A percentile compares a stretch with the other conserved stretches of the same genome.
Conservation (phyloP, 2,888 invertebrate species). For the Ectemnius lituratus region DNA sequence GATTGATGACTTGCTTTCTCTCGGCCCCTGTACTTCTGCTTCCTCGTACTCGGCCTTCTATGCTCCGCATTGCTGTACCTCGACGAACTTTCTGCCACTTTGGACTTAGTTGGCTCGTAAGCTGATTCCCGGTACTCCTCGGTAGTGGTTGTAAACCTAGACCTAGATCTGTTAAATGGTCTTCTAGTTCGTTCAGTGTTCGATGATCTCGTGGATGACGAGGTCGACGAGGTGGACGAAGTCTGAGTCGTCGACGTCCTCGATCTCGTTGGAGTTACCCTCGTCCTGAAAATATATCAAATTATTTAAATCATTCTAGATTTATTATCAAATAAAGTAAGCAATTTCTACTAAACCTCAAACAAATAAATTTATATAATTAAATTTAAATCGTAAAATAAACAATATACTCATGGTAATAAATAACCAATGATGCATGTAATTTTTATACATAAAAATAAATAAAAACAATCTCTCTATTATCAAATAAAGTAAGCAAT, state of each 20-base stretch:
- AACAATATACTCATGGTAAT: too few relatives aligned
- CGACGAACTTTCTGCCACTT: constrained; percentile 63
- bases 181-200: constrained; percentile 66
- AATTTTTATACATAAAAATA: too few relatives aligned
- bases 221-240: neutral
- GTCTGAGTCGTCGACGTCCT: constrained; percentile 66
- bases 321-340: neutral
- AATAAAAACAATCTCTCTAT: neutral
- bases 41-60: constrained; percentile 54
- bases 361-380: too few relatives aligned
- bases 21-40: constrained; percentile 57
- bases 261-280: constrained; percentile 51
- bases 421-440: too few relatives aligned
- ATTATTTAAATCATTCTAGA: neutral
- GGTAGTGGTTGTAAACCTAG: constrained; percentile 68
- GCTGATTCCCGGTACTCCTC: constrained; percentile 69
- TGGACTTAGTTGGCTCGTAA: constrained; percentile 71
- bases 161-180: constrained; percentile 71
- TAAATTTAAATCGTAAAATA: too few relatives aligned
- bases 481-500: too few relatives aligned
- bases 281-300: constrained; percentile 24
- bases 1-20: constrained; percentile 53
- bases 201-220: constrained; percentile 52
- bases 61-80: constrained; percentile 57
- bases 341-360: too few relatives aligned